Conservation (phyloP, 2,113 vertebrate genomes). For the Crotophaga sulcirostris region DNA sequence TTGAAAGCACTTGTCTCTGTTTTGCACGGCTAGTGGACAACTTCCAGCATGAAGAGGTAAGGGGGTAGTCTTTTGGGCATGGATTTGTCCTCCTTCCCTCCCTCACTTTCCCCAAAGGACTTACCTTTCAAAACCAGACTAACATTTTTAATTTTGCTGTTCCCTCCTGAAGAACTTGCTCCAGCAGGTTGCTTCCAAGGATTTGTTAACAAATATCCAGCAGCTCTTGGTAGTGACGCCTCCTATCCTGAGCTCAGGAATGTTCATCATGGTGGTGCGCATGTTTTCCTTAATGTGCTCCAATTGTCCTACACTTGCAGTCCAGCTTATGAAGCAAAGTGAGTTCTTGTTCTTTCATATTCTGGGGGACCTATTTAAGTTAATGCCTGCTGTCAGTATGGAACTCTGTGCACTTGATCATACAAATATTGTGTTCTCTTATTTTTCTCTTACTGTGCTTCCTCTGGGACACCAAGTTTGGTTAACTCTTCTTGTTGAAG, state of each 20-base stretch:
- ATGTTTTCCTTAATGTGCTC: constrained; percentile 99
- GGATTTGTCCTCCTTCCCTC: background rate
- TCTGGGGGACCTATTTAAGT: background rate
- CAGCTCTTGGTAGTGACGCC: constrained; percentile 97
- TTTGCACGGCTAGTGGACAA: constrained; percentile 98
- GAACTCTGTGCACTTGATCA: background rate
- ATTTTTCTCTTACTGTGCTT: background rate
- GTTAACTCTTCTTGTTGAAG: background rate
- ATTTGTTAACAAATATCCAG: constrained; percentile 97
- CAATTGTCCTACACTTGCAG: constrained; percentile 95
- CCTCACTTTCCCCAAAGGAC: background rate
- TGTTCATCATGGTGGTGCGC: constrained; percentile 99
- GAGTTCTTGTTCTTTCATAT: constrained; percentile 57
- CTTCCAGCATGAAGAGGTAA: constrained; percentile 98
- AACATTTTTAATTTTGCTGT: background rate
- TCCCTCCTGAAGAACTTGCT: constrained; percentile 86
- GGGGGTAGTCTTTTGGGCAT: accelerated
- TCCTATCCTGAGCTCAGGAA: constrained; percentile 96
- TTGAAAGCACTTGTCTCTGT: constrained; percentile 99
- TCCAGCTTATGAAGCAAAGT: constrained; percentile 99
- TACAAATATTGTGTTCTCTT: background rate
- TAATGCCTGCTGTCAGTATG: background rate
- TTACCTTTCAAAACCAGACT: background rate
- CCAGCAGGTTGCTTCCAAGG: constrained; percentile 96
- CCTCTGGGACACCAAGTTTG: background rate